Conservation (phyloP, 2,888 invertebrate species). For the Galerucella calmariensis region DNA sequence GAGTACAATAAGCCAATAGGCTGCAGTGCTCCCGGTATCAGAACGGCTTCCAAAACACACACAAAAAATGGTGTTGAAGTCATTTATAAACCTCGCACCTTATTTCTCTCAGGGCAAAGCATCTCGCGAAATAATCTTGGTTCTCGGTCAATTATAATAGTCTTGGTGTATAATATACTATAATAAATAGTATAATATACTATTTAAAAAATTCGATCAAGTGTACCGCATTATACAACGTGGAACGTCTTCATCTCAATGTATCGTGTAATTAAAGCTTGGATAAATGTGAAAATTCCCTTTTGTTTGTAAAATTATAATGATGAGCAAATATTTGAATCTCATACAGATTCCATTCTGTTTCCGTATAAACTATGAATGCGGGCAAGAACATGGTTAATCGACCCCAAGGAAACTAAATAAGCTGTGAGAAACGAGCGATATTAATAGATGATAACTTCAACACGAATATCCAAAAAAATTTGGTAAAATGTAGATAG, state of each 20-base stretch:
- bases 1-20: too few species aligned
- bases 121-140: too few species aligned
- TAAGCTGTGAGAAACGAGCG: background rate
- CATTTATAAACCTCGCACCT: too few species aligned
- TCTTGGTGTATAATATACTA: too few species aligned
- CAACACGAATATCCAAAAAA: background rate
- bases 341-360: background rate
- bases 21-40: too few species aligned
- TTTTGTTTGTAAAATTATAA: background rate
- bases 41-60: too few species aligned
- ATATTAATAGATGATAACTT: background rate
- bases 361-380: background rate
- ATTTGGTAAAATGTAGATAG: background rate
- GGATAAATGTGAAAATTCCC: background rate
- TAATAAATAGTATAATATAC: too few species aligned
- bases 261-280: background rate
- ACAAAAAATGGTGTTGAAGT: too few species aligned
- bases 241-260: background rate
- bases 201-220: too few species aligned
- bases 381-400: background rate
- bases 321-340: constrained; percentile 10
- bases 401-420: background rate
- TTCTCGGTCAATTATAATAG: too few species aligned
- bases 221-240: too few species aligned
- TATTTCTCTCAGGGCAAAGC: too few species aligned